phyloP scores from a whole-genome alignment of 2,888 invertebrate species.

The Cantharis flavilabris region DNA sequence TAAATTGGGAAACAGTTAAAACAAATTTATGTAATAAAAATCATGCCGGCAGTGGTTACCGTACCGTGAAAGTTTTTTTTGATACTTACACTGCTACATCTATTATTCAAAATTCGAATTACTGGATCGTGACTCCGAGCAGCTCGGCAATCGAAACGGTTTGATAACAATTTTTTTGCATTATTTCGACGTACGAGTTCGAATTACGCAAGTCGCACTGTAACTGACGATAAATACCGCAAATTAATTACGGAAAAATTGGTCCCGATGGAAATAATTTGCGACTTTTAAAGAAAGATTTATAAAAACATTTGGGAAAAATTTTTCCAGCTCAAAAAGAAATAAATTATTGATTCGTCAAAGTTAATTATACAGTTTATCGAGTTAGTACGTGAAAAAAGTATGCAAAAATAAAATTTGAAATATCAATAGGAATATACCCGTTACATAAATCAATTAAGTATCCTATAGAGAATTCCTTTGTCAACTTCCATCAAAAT shows the following conservation, averaged over 20 bases:
- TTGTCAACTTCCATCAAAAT: slow-evolving; percentile 1
- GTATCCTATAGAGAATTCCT: background rate
- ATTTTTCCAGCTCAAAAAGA: background rate
- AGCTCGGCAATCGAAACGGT: background rate
- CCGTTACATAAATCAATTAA: background rate
- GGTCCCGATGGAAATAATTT: background rate
- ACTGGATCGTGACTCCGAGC: background rate
- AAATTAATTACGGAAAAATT: background rate
- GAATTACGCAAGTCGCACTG: background rate
- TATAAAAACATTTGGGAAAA: background rate
- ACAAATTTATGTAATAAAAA: background rate
- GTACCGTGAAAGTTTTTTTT: background rate
- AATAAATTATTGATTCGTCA: background rate
- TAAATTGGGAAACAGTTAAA: background rate
- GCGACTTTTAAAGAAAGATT: background rate
- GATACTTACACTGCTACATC: background rate
- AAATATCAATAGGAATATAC: background rate
- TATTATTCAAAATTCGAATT: background rate
- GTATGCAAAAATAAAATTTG: background rate
- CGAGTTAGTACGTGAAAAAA: background rate
- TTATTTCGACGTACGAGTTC: background rate
- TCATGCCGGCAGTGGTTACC: background rate
- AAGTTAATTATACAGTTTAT: background rate
- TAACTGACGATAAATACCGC: background rate
- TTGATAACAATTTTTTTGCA: background rate